Conservation (phyloP, 2,797 vertebrate genomes). For the Melanotaenia nigrans region DNA sequence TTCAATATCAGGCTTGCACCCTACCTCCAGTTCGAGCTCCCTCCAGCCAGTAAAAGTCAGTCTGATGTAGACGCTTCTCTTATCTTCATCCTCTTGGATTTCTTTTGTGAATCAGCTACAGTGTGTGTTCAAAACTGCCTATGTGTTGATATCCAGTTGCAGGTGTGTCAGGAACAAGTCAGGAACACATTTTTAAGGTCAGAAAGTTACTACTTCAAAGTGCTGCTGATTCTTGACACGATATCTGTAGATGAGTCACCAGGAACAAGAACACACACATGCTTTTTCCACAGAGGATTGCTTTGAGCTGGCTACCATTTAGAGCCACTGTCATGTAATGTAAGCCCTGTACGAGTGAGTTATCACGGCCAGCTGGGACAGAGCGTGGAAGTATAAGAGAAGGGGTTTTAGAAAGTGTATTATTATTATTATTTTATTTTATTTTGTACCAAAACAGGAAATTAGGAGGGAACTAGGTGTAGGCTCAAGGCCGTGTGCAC, state of each 20-base stretch:
- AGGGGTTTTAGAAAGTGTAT: constrained; percentile 24
- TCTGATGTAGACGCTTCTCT: no score
- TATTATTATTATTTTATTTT: constrained; percentile 17
- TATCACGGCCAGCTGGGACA: constrained; percentile 21
- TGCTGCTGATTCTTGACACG: neutral
- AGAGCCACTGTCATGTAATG: neutral
- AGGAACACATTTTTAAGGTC: no score
- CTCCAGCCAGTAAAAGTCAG: no score
- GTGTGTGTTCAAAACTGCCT: no score
- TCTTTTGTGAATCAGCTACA: no score
- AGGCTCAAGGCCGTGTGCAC: constrained; percentile 39
- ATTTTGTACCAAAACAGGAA: constrained; percentile 60
- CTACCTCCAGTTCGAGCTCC: no score
- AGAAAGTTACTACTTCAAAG: no score
- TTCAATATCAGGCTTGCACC: no score
- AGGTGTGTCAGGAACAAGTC: no score
- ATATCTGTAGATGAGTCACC: neutral
- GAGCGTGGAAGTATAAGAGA: constrained; percentile 15
- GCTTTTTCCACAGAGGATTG: neutral
- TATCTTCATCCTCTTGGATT: no score
- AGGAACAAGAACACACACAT: neutral
- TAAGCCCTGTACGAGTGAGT: constrained; percentile 17
- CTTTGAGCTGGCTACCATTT: neutral
- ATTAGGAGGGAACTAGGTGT: constrained; percentile 52
- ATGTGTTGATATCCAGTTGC: no score